Conservation (phyloP, 2,888 invertebrate genomes). For the Archaeoteleia sp. region DNA sequence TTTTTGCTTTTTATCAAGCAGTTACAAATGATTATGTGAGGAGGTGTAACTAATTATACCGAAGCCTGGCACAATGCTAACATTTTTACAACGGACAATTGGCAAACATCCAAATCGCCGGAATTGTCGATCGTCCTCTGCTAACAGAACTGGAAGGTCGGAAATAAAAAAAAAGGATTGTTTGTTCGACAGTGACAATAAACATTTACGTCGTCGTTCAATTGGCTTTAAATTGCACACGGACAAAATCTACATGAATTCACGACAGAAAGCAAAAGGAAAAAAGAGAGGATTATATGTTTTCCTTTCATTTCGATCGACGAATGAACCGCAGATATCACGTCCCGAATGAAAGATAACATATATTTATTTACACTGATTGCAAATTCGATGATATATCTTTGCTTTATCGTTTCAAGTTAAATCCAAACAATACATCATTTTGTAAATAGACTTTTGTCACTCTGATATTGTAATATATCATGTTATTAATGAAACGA, state of each 20-base stretch:
- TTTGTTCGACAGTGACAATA: conserved; percentile 44
- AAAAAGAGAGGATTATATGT: conserved; percentile 20
- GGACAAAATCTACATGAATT: conserved; percentile 42
- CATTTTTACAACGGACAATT: conserved; percentile 43
- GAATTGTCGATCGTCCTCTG: conserved; percentile 36
- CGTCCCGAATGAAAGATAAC: conserved; percentile 31
- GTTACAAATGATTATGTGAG: conserved; percentile 38
- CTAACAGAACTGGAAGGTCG: conserved; percentile 28
- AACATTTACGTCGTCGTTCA: conserved; percentile 44
- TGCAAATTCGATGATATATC: conserved; percentile 15
- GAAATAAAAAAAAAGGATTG: conserved; percentile 37
- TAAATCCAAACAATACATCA: conserved; percentile 1
- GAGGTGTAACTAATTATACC: conserved; percentile 46
- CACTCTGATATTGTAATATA: background rate
- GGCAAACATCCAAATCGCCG: conserved; percentile 43
- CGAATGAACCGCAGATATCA: conserved; percentile 36
- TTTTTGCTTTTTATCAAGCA: conserved; percentile 10
- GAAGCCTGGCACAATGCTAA: conserved; percentile 24
- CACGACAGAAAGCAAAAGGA: conserved; percentile 25
- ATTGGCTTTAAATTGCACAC: conserved; percentile 47
- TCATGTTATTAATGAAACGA: background rate
- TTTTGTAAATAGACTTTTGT: conserved; percentile 1
- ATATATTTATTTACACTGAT: conserved; percentile 42
- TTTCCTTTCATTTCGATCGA: conserved; percentile 38
- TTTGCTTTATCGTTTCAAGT: conserved; percentile 20